Evolutionary conservation across 37 sponge, comb jelly and placozoan species (phyloP).

Genomic region (Ianthella basta): DNA sequence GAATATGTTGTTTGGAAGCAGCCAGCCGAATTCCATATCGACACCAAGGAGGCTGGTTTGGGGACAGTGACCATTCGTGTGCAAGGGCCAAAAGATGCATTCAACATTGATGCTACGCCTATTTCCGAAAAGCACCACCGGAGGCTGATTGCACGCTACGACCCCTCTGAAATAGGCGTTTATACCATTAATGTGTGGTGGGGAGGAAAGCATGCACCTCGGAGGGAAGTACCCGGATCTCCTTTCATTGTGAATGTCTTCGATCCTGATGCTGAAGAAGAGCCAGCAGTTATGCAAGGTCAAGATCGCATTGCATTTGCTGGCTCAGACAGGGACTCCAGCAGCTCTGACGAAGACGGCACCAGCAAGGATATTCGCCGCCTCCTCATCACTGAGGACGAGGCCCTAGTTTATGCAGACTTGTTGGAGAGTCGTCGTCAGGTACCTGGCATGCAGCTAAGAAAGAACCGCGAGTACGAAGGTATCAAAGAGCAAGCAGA

Average conservation of each 20-base stretch:
- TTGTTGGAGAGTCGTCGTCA: not conserved
- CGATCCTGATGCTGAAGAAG: slow-evolving; percentile 10
- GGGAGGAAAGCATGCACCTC: slow-evolving; percentile 58
- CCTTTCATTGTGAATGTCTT: slow-evolving; percentile 73
- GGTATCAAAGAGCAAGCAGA: slow-evolving; percentile 6
- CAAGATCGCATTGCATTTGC: not conserved
- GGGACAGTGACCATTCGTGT: slow-evolving; percentile 82
- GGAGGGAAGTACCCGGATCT: slow-evolving; percentile 51
- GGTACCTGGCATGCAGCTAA: not conserved
- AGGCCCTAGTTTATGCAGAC: slow-evolving; percentile 3
- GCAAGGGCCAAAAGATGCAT: slow-evolving; percentile 85
- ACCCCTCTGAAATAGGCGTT: slow-evolving; percentile 62
- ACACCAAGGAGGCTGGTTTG: slow-evolving; percentile 85
- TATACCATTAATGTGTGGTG: slow-evolving; percentile 75
- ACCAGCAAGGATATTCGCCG: not conserved
- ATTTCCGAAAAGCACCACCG: slow-evolving; percentile 54
- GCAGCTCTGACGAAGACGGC: not conserved
- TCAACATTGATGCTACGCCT: slow-evolving; percentile 79
- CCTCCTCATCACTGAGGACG: slow-evolving; percentile 21
- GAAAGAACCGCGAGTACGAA: not conserved
- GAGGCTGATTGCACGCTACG: slow-evolving; percentile 60
- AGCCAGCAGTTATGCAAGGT: not conserved
- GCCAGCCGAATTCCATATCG: slow-evolving; percentile 76
- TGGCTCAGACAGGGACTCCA: not conserved
- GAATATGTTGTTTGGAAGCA: slow-evolving; percentile 47